Conservation (phyloP, 2,888 invertebrate species). For the Pherbina coryleti region DNA sequence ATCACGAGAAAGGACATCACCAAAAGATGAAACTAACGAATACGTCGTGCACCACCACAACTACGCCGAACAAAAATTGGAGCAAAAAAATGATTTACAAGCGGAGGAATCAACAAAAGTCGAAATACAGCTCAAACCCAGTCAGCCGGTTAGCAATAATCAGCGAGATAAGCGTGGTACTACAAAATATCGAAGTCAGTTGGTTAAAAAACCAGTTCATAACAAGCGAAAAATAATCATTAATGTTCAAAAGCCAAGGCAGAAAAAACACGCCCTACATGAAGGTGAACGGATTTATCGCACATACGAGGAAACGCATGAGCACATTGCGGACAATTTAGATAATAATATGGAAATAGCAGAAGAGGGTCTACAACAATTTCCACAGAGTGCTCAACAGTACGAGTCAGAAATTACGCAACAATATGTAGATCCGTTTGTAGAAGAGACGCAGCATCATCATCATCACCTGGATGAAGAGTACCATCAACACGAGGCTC, state of each 20-base stretch:
- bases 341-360: constrained; percentile 14
- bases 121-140: constrained; percentile 37
- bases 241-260: constrained; percentile 41
- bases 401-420: constrained; percentile 50
- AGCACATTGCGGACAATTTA: constrained; percentile 58
- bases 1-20: constrained; percentile 27
- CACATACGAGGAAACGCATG: constrained; percentile 65
- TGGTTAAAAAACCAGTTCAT: constrained; percentile 52
- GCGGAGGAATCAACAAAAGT: constrained; percentile 46
- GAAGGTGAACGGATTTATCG: constrained; percentile 56
- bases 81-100: constrained; percentile 41
- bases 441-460: constrained; percentile 39
- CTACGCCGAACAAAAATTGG: constrained; percentile 46
- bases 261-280: constrained; percentile 47
- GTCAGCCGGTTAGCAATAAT: constrained; percentile 40
- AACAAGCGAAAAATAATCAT: constrained; percentile 53
- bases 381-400: constrained; percentile 51
- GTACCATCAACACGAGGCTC: neutral
- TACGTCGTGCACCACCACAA: constrained; percentile 50
- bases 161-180: constrained; percentile 56
- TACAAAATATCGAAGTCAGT: constrained; percentile 53
- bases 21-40: constrained; percentile 44
- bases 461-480: constrained; percentile 4
- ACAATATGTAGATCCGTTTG: constrained; percentile 46
- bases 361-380: constrained; percentile 43